A percentile compares a stretch with the other conserved stretches of the same genome.
Evolutionary conservation across 2,888 invertebrate species (phyloP).

Genomic region (Dryadula phaetusa): DNA sequence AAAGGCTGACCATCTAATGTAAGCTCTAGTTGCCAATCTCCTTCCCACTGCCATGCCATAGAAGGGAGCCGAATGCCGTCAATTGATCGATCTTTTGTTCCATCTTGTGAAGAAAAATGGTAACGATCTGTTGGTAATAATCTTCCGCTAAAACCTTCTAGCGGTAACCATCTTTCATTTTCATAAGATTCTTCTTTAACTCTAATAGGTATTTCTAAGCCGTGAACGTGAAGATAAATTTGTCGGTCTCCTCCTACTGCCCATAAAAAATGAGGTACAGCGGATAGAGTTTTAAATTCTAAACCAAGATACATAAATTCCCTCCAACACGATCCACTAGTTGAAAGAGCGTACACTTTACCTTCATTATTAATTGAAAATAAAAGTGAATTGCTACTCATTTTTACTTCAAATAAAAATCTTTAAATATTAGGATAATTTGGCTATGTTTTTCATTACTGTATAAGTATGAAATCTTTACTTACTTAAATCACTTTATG

Average conservation of each 20-base stretch:
- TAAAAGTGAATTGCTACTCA: constrained; percentile 88
- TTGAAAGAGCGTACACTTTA: constrained; percentile 92
- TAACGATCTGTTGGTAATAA: constrained; percentile 95
- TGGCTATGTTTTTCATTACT: constrained; percentile 10
- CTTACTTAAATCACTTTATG: not conserved
- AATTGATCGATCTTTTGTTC: constrained; percentile 90
- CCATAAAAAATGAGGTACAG: constrained; percentile 94
- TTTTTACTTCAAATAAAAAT: constrained; percentile 46
- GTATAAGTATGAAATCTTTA: not conserved
- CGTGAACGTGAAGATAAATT: constrained; percentile 95
- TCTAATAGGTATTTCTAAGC: constrained; percentile 94
- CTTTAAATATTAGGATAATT: not conserved
- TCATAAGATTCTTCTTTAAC: constrained; percentile 96
- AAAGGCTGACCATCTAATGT: constrained; percentile 93
- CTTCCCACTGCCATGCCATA: constrained; percentile 98
- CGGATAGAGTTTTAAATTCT: constrained; percentile 94
- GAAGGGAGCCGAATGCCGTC: constrained; percentile 94
- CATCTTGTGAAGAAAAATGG: constrained; percentile 93
- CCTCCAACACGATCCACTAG: constrained; percentile 92
- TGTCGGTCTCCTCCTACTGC: constrained; percentile 97
- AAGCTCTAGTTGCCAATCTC: constrained; percentile 94
- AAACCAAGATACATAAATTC: constrained; percentile 93
- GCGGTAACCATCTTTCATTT: constrained; percentile 97
- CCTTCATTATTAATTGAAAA: constrained; percentile 95
- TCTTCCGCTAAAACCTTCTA: constrained; percentile 93